Evolutionary conservation across 2,797 vertebrate genomes (phyloP), one percentile per base, ranked within the genome.

Genomic region (Leptodactylus fallax): DNA sequence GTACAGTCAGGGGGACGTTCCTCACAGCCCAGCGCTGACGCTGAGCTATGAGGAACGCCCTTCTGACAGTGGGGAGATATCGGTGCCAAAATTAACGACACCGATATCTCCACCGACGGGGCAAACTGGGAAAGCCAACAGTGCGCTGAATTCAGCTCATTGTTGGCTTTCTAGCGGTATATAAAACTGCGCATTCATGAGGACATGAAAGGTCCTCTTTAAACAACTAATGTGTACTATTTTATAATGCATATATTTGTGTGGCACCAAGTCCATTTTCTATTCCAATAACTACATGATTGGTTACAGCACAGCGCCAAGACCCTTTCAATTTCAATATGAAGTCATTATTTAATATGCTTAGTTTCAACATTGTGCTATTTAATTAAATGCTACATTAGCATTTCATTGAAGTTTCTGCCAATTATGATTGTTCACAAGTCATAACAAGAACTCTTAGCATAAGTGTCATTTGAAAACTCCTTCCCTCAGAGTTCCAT

Each of bases 371-470:
- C 76, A 84, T 85, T 80, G 63, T 88, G 82, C 61, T 80, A 72
- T 84, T 85, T 84, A 79, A 88, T 88, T 80, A 85, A 88, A 88
- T 88, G 82, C 63, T 79, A 80, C 81, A 88, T 85, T 85, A 85
- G 65, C 82, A 79, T 72, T n/a, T 58, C 53, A 55, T 85, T 88
- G 87, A 88, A 79, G 76, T 80, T 55, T 60, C 16, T 85, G 87
- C 87, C 82, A 85, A 88, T 51, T 88, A 72, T 51, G 77, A 84
- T 79, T 88, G 82, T 88, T 88, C 87, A 85, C 81, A 85, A 85
- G 87, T 85, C 82, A 72, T 53, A 61, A 84, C 82, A 80, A 85
- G 82, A 55, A 67, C 53, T 84, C 53, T 69, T 51, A 84, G 58
- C 13, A 19, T 65, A 83, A 69, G 72, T 79, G 87, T 61, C 74